A percentile compares a stretch with the other conserved stretches of the same genome.
Evolutionary conservation across 2,797 vertebrate species (phyloP).

Genomic region (Thamnophis elegans): DNA sequence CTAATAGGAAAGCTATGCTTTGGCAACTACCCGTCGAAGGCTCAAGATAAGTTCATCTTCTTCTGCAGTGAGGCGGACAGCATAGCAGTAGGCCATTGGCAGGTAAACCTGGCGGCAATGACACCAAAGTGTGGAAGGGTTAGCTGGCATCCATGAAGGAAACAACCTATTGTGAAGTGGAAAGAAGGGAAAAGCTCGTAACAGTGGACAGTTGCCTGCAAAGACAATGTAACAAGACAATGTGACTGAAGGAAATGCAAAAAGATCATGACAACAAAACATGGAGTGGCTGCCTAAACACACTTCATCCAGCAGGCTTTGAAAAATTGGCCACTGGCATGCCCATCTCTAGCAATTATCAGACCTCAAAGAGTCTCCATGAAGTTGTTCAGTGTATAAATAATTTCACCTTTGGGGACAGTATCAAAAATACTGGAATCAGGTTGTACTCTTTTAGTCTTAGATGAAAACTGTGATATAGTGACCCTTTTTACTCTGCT

Average conservation of each 20-base stretch:
- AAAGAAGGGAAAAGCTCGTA: not conserved
- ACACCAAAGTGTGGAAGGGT: conserved; percentile 93
- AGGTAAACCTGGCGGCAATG: conserved; percentile 97
- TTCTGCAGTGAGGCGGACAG: conserved; percentile 76
- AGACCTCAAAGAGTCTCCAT: not conserved
- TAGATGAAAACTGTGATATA: not conserved
- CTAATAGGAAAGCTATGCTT: not conserved
- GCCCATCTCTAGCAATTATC: not conserved
- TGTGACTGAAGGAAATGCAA: not conserved
- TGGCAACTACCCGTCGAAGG: conserved; percentile 84
- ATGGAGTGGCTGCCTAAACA: not conserved
- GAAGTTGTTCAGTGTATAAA: not conserved
- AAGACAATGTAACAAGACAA: no score
- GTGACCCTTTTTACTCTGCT: not conserved
- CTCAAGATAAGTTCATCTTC: conserved; percentile 85
- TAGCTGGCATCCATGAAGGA: conserved; percentile 86
- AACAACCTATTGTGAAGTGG: conserved; percentile 78
- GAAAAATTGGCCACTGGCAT: not conserved
- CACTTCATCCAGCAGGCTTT: not conserved
- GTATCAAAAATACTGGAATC: not conserved
- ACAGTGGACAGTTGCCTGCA: not conserved
- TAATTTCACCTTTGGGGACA: not conserved
- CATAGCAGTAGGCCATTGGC: conserved; percentile 96
- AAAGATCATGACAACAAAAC: not conserved
- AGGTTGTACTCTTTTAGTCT: not conserved